Percentiles rank a stretch among this genome's conserved stretches.
These are phyloP conservation scores for Burhinus oedicnemus DNA, from an alignment of 2,113 vertebrate genomes.

Conservation along the genomic window DNA sequence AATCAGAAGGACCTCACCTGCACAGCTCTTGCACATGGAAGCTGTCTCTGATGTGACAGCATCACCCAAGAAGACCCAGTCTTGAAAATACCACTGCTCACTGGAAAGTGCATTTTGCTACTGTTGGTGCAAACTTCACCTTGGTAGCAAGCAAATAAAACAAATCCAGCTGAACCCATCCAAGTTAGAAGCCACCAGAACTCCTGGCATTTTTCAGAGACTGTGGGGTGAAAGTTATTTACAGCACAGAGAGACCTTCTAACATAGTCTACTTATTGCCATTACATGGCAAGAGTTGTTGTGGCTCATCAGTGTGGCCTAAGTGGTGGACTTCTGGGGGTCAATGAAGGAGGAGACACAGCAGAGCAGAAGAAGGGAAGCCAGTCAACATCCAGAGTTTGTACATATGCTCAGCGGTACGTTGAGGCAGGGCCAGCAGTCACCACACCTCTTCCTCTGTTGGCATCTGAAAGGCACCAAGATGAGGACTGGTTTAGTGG, in stretches of 20 bases:
- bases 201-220: not conserved
- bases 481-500: not conserved
- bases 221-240: not conserved
- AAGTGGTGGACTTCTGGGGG: not conserved
- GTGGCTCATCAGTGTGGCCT: not conserved
- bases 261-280: conserved; percentile 24
- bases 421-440: not conserved
- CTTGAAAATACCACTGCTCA: not conserved
- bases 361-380: not conserved
- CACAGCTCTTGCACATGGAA: not conserved
- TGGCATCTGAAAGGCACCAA: not conserved
- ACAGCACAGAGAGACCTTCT: not conserved
- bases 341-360: not conserved
- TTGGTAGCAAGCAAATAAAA: conserved; percentile 26
- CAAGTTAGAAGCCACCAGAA: not conserved
- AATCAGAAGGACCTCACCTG: not conserved
- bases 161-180: not conserved
- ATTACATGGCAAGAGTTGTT: not conserved
- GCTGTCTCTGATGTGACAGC: not conserved
- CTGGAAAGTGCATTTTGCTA: not conserved
- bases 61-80: not conserved
- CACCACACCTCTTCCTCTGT: not conserved
- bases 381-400: not conserved
- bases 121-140: not conserved
- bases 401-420: not conserved